A percentile compares a stretch with the other conserved stretches of the same genome.
phyloP scores from a whole-genome alignment of 2,113 vertebrate species.

The Lophochroa leadbeateri region DNA sequence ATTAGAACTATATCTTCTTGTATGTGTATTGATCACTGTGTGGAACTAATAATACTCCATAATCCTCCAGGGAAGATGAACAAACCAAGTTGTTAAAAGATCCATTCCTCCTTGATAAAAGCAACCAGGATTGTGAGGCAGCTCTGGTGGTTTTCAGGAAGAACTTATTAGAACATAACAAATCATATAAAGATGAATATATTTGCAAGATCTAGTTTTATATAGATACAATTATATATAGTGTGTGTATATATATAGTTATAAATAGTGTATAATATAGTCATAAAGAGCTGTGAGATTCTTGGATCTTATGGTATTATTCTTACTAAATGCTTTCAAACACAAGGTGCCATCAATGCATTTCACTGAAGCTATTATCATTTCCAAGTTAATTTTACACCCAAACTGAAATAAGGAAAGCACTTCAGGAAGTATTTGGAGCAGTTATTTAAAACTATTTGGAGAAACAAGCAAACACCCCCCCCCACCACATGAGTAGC shows the following conservation, averaged over 20 bases:
- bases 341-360: not conserved
- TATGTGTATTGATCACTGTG: not conserved
- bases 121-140: not conserved
- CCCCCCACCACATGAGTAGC: not conserved
- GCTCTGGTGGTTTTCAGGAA: constrained; percentile 9
- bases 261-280: not conserved
- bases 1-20: not conserved
- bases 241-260: not conserved
- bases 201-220: not conserved
- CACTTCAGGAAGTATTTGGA: not conserved
- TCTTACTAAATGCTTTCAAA: constrained; percentile 49
- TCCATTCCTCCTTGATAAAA: not conserved
- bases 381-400: constrained; percentile 64
- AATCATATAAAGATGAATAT: not conserved
- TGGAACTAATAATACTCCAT: not conserved
- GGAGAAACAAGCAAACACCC: not conserved
- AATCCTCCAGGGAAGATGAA: not conserved
- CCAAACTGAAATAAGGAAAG: constrained; percentile 8
- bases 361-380: constrained; percentile 26
- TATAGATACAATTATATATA: not conserved
- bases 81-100: not conserved
- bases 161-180: not conserved
- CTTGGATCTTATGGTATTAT: not conserved
- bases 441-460: not conserved
- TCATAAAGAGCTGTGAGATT: constrained; percentile 18